Conservation (phyloP, 2,113 vertebrate genomes). For the Phalacrocorax pelagicus region DNA sequence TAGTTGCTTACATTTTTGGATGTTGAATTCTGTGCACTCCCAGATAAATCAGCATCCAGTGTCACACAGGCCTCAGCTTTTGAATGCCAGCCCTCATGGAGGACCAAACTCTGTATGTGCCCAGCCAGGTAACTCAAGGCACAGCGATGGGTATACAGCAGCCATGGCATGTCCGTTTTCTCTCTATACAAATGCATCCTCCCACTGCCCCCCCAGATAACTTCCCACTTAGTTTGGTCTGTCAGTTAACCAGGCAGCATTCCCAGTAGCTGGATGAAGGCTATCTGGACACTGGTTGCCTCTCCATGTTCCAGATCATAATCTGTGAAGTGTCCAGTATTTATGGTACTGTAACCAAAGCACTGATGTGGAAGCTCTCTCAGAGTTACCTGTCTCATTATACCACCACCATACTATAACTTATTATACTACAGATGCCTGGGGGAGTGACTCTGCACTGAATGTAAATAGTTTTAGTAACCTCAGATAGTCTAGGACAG, state of each 20-base stretch:
- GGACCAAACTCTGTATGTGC: not conserved
- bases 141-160: not conserved
- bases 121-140: not conserved
- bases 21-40: not conserved
- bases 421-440: not conserved
- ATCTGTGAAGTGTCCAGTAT: not conserved
- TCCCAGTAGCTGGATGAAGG: not conserved
- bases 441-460: not conserved
- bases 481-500: not conserved
- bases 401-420: not conserved
- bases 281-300: not conserved
- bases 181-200: not conserved
- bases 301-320: not conserved
- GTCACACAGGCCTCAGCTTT: not conserved
- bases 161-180: not conserved
- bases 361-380: not conserved
- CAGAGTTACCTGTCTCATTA: not conserved
- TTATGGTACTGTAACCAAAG: not conserved
- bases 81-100: not conserved
- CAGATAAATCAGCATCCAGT: not conserved
- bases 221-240: not conserved
- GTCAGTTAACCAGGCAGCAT: not conserved
- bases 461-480: not conserved
- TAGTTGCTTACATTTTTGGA: not conserved
- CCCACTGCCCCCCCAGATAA: not conserved